Percentiles rank a stretch among this genome's conserved stretches.
These are phyloP conservation scores for Podarcis muralis DNA, from an alignment of 2,113 vertebrate genomes.

Conservation along the genomic window DNA sequence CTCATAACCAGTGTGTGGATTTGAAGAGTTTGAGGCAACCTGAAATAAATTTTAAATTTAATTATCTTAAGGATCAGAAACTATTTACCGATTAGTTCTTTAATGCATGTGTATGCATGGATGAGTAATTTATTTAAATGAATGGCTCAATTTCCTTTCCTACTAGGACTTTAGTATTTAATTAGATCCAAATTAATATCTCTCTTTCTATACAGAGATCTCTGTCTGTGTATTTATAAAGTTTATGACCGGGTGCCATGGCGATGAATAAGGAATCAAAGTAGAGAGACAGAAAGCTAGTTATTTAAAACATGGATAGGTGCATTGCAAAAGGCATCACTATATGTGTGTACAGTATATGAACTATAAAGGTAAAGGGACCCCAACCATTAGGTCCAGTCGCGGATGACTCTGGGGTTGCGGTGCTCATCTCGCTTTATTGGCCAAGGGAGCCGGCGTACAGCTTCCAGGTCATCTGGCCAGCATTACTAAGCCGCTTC, in stretches of 20 bases:
- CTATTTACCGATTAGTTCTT: background rate
- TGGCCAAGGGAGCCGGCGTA: no score
- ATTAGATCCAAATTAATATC: slow-evolving; percentile 1
- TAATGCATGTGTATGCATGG: background rate
- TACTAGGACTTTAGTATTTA: background rate
- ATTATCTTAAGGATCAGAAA: slow-evolving; percentile 5
- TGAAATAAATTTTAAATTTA: background rate
- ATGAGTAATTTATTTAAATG: slow-evolving; percentile 1
- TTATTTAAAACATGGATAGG: background rate
- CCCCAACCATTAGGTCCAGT: no score
- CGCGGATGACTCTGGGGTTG: no score
- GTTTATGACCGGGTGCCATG: background rate
- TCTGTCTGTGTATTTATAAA: slow-evolving; percentile 5
- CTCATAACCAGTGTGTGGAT: background rate
- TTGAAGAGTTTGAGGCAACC: background rate
- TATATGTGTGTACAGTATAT: no score
- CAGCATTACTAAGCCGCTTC: no score
- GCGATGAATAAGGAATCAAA: background rate
- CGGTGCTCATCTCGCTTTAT: no score
- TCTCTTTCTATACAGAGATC: background rate
- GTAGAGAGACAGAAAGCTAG: background rate
- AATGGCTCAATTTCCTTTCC: background rate
- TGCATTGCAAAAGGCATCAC: background rate
- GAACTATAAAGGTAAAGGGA: no score
- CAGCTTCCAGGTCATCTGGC: no score